Base-by-base conservation (phyloP, 2,888 invertebrate genomes). In the Thereva nobilitata region DNA sequence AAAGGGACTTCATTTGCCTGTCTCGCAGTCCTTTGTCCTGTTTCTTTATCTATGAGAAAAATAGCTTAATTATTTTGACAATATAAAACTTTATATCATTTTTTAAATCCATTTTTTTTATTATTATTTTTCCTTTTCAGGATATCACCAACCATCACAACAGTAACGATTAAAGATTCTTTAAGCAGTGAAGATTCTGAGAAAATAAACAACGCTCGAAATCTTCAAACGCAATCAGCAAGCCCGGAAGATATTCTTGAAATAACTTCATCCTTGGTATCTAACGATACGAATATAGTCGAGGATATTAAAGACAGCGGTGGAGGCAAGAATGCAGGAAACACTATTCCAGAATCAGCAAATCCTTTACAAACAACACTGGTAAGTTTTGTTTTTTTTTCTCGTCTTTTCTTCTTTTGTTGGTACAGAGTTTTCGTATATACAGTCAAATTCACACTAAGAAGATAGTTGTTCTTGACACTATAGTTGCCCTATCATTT, bases 281-380 rank as follows among this genome's bases (percentile, higher is more conserved):
- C 64, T 37, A 50, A 57, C 9, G 10, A 9, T 8, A 53, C 38
- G 9, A 53, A 41, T 41, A 56, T 56, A 64, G 55, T 52, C 52
- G 64, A 45, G 12, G 59, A 8, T 10, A 9, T 41, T 9, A 44
- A 57, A 59, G 52, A 34, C 61, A 74, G 75, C 9, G 74, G 74
- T 71, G 75, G 74, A 68, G 75, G 75, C 72, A 8, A 73, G 70
- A 52, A 73, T 73, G 69, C 75, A 73, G 70, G 67, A 74, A 71
- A 72, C 72, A 6, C 71, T 72, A 70, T 74, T 71, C 38, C 74
- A 74, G 64, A 76, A 56, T 56, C 66, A 37, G 42, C 42, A 45
- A 68, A 50, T 56, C 68, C 66, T 53, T 90, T 74, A 69, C 76
- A 91, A 83, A 91, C 91, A 67, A 91, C 91, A 75, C 86, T 91